phyloP scores from a whole-genome alignment of 2,797 vertebrate species.

The Acanthurus leucopareius region DNA sequence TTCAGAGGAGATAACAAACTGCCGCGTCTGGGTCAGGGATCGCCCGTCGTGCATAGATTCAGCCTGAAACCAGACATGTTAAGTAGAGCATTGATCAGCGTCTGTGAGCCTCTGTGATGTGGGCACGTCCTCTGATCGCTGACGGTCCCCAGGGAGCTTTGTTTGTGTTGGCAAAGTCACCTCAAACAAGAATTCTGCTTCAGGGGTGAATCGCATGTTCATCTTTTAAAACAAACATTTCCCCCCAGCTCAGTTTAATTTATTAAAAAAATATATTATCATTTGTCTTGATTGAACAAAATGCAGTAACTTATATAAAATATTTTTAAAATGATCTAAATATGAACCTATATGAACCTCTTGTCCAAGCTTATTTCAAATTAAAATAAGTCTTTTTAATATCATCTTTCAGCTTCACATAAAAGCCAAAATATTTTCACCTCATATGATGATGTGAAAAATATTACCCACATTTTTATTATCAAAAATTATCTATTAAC shows the following conservation, averaged over 20 bases:
- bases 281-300: conserved; percentile 22
- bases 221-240: conserved; percentile 4
- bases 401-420: too few species aligned
- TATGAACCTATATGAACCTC: background rate
- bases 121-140: conserved; percentile 18
- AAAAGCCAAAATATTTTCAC: too few species aligned
- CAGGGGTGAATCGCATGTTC: background rate
- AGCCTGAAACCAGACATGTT: conserved; percentile 57
- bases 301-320: background rate
- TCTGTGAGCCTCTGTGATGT: conserved; percentile 40
- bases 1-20: conserved; percentile 57
- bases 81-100: conserved; percentile 58
- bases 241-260: background rate
- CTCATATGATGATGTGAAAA: too few species aligned
- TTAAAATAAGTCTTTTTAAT: too few species aligned
- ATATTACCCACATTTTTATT: too few species aligned
- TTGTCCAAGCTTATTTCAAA: background rate
- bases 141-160: conserved; percentile 21
- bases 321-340: background rate
- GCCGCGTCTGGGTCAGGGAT: conserved; percentile 43
- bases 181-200: conserved; percentile 10
- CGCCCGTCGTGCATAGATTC: conserved; percentile 56
- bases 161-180: conserved; percentile 41
- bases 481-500: too few species aligned
- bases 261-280: background rate